phyloP scores from a whole-genome alignment of 2,888 invertebrate genomes.

The Petrolisthes manimaculis region DNA sequence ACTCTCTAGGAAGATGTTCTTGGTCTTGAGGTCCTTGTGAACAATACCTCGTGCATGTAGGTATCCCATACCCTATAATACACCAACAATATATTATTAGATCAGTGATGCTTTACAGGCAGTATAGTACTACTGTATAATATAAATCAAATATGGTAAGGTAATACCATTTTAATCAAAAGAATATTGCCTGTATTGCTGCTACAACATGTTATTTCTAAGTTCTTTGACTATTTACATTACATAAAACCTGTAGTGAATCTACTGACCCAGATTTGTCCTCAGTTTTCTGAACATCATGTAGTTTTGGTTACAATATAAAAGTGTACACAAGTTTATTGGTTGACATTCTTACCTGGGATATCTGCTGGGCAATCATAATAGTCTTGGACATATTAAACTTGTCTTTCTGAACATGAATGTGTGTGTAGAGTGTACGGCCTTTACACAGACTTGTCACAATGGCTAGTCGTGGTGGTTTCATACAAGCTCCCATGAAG shows the following conservation, averaged over 20 bases:
- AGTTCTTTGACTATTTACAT: no score
- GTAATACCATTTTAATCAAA: no score
- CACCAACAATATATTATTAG: no score
- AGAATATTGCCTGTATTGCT: no score
- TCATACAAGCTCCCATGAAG: constrained; percentile 99
- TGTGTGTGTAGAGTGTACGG: constrained; percentile 91
- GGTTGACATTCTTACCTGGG: constrained; percentile 77
- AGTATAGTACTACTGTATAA: no score
- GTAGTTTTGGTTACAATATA: neutral
- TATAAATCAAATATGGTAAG: no score
- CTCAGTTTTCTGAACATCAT: no score
- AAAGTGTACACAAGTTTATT: neutral
- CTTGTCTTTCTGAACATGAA: constrained; percentile 91
- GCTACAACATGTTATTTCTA: no score
- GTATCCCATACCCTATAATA: constrained; percentile 93
- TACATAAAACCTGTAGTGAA: no score
- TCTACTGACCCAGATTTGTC: no score
- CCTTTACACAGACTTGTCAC: constrained; percentile 98
- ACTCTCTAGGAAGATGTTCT: constrained; percentile 98
- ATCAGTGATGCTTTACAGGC: no score
- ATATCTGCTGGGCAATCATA: constrained; percentile 94
- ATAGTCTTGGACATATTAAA: constrained; percentile 94
- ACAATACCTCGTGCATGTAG: constrained; percentile 96
- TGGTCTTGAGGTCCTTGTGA: constrained; percentile 97
- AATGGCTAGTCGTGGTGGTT: constrained; percentile 94